Percentiles rank a stretch among this genome's conserved stretches.
These are phyloP conservation scores for Diarsia dahlii DNA, from an alignment of 2,888 invertebrate species.

Conservation along the genomic window DNA sequence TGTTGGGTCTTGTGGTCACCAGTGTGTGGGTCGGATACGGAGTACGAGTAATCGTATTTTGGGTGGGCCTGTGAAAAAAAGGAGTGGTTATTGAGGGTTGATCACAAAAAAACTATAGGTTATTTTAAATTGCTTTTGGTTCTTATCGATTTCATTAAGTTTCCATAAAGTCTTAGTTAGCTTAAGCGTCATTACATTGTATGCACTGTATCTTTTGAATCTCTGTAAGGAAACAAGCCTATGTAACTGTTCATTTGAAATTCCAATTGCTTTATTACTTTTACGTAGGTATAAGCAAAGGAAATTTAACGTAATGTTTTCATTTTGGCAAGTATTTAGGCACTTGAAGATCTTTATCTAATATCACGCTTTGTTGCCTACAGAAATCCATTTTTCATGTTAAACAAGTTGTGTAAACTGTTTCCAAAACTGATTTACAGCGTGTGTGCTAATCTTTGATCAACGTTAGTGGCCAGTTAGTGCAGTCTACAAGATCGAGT, in stretches of 20 bases:
- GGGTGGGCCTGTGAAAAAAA: slow-evolving; percentile 83
- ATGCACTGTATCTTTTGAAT: slow-evolving; percentile 2
- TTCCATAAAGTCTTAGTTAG: not conserved
- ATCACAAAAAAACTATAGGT: not conserved
- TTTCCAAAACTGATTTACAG: slow-evolving; percentile 38
- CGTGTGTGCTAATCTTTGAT: slow-evolving; percentile 38
- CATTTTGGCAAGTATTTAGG: slow-evolving; percentile 35
- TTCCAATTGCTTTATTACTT: slow-evolving; percentile 15
- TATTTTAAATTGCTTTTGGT: not conserved
- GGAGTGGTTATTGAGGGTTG: not conserved
- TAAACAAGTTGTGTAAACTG: slow-evolving; percentile 44
- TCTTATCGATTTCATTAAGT: no score
- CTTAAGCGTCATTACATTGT: not conserved
- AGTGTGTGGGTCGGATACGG: slow-evolving; percentile 88
- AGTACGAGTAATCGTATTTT: slow-evolving; percentile 89
- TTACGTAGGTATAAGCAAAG: not conserved
- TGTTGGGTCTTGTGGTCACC: slow-evolving; percentile 89
- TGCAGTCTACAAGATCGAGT: slow-evolving; percentile 43
- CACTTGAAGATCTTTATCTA: slow-evolving; percentile 43
- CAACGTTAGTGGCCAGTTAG: slow-evolving; percentile 28
- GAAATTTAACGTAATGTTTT: slow-evolving; percentile 40
- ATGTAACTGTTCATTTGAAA: slow-evolving; percentile 21
- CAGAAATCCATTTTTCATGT: slow-evolving; percentile 45
- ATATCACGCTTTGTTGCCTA: slow-evolving; percentile 34
- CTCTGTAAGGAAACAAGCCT: not conserved